Percentiles rank a stretch among this genome's conserved stretches.
Conservation (phyloP, 2,113 vertebrate genomes). For the Pygathrix nemaeus region DNA sequence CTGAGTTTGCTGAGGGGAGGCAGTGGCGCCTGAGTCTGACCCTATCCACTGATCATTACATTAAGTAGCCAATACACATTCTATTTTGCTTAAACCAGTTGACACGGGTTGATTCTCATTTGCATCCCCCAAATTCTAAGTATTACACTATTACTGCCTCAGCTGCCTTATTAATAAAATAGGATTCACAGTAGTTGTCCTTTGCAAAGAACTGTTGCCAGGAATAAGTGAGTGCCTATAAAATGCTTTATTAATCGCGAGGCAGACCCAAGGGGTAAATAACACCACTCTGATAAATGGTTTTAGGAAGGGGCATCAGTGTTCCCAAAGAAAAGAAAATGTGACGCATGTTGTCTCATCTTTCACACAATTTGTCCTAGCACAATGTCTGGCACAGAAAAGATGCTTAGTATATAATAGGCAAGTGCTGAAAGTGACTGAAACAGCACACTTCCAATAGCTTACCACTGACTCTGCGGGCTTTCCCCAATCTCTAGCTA, state of each 20-base stretch:
- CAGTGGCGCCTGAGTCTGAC: background rate
- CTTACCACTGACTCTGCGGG: background rate
- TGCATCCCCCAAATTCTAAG: background rate
- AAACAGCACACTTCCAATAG: background rate
- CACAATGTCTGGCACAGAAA: background rate
- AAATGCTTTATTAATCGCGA: constrained; percentile 40
- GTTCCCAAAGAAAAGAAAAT: constrained; percentile 1
- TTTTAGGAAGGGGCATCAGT: background rate
- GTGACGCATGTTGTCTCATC: background rate
- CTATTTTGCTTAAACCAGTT: background rate
- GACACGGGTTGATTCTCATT: background rate
- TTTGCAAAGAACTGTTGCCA: background rate
- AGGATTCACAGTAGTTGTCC: background rate
- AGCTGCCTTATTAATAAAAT: constrained; percentile 19
- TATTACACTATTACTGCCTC: background rate
- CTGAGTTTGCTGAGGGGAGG: background rate
- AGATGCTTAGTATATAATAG: background rate
- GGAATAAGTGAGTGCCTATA: background rate
- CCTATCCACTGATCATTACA: background rate
- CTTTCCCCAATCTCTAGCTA: background rate
- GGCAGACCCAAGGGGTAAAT: background rate
- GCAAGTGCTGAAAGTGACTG: background rate
- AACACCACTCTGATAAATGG: background rate
- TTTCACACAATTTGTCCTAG: background rate
- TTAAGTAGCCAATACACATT: background rate